Evolutionary conservation across 1,140 invertebrate species (phyloP).

Genomic region (Sitophilus oryzae): DNA sequence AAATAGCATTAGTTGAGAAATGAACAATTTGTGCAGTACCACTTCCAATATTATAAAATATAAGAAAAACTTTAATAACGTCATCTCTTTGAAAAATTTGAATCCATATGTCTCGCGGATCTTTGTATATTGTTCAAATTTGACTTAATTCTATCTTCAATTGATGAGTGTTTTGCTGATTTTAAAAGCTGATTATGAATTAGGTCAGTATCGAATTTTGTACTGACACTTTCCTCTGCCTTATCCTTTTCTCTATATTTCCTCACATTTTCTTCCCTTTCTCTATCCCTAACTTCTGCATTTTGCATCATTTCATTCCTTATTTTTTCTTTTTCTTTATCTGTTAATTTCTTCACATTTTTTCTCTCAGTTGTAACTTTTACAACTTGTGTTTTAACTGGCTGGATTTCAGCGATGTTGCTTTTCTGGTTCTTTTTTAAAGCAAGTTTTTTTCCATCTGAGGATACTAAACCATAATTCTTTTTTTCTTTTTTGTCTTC

Average conservation of each 20-base stretch:
- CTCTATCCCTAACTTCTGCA: constrained; percentile 64
- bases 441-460: constrained; percentile 46
- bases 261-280: constrained; percentile 58
- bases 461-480: constrained; percentile 46
- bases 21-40: too few relatives aligned
- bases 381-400: constrained; percentile 27
- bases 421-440: constrained; percentile 17
- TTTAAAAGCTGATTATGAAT: constrained; percentile 61
- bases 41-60: too few relatives aligned
- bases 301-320: constrained; percentile 79
- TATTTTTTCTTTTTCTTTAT: constrained; percentile 64
- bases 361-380: constrained; percentile 19
- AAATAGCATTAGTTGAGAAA: too few relatives aligned
- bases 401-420: constrained; percentile 5
- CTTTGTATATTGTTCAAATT: constrained; percentile 79
- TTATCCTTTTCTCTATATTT: constrained; percentile 58
- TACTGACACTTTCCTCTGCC: constrained; percentile 50
- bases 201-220: constrained; percentile 47
- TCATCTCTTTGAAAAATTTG: constrained; percentile 61
- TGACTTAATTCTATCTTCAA: constrained; percentile 71
- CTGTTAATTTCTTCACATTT: constrained; percentile 48
- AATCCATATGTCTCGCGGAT: constrained; percentile 58
- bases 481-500: constrained; percentile 18
- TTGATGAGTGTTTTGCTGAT: constrained; percentile 57
- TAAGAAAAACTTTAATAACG: background rate